Base-by-base conservation (phyloP, 1,140 invertebrate genomes). In the Drosophila pandora region DNA sequence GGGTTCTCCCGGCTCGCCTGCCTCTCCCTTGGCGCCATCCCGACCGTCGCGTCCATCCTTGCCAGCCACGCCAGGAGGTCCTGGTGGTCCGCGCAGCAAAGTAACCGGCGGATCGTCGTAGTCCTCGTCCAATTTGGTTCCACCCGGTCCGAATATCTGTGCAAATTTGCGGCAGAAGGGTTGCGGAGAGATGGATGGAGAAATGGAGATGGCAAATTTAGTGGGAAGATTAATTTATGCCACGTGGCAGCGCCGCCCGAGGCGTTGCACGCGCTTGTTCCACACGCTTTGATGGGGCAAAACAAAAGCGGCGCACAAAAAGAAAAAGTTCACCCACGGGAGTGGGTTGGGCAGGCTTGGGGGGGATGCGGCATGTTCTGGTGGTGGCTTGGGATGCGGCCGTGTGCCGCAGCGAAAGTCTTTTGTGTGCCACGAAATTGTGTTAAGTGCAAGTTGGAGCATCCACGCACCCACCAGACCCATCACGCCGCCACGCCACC, bases 1-100 rank as follows among this genome's bases (percentile, higher is more conserved):
- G 12, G 97, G 96, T 90, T 97, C 95, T 43, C 97, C 96, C 30
- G 97, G 96, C 91, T 98, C 96, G 22, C 97, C 97, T 94, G 98
- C 87, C 1, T 92, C 91, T 9, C 91, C 91, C 54, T 92, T 92
- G 45, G 49, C n/a, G 53, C 91, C 91, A 49, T 91, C 89, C 25
- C 78, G 94, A 45, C 95, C 95, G 22, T 93, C 76, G 53, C 94
- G 93, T 2, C 95, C 95, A 70, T 94, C 94, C 52, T 93, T 92
- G 34, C 95, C 95, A 50, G 93, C 91, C n/a, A 92, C 61, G 30
- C 95, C 95, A 7, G 93, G 92, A 2, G 93, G 89, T 62, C 95
- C 95, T 58, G 93, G 92, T 4, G 92, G 90, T 28, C 95, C 95
- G 77, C 90, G 76, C 37, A 92, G 37, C 47, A 92, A 43, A 43